phyloP scores from a whole-genome alignment of 2,888 invertebrate species.

The Aphodius sticticus region DNA sequence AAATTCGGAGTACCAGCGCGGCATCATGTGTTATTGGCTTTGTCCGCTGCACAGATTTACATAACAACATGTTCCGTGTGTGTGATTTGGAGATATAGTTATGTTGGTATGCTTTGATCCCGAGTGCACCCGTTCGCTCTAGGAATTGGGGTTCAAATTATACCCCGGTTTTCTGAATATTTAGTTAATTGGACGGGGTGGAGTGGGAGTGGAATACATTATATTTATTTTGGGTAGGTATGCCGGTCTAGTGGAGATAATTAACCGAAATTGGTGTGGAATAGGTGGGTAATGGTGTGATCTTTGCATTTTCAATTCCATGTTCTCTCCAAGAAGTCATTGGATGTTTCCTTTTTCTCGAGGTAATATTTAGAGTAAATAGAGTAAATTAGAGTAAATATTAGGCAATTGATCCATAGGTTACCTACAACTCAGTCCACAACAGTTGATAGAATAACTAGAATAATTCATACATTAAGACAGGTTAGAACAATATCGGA shows the following conservation, averaged over 20 bases:
- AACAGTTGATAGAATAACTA: too few relatives aligned
- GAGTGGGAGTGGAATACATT: slow-evolving; percentile 4
- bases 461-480: too few relatives aligned
- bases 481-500: too few relatives aligned
- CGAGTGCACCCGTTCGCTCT: not conserved
- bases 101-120: slow-evolving; percentile 4
- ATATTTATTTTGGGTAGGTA: not conserved
- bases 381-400: too few relatives aligned
- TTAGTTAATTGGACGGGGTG: not conserved
- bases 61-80: slow-evolving; percentile 4
- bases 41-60: not conserved
- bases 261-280: not conserved
- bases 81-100: not conserved
- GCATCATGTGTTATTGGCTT: not conserved
- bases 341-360: too few relatives aligned
- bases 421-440: too few relatives aligned
- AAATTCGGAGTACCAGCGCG: not conserved
- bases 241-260: not conserved
- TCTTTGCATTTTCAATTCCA: not conserved
- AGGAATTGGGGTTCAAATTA: not conserved
- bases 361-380: too few relatives aligned
- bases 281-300: not conserved
- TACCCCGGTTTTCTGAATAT: not conserved
- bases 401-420: too few relatives aligned
- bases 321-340: too few relatives aligned